phyloP scores from a whole-genome alignment of 2,797 vertebrate species.

The Lutjanus campechanus region DNA sequence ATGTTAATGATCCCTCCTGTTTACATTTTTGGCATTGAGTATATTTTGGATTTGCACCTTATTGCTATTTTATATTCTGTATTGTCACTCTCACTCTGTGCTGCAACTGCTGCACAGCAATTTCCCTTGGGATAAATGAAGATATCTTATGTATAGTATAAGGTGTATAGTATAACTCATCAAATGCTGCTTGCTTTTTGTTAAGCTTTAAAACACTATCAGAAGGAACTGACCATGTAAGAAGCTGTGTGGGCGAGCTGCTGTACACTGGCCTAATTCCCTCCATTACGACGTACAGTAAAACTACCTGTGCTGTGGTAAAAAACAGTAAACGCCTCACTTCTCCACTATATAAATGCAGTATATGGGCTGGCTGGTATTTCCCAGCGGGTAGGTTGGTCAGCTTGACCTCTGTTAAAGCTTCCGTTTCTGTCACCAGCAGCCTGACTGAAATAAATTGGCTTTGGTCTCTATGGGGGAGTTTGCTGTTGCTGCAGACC shows the following conservation, averaged over 20 bases:
- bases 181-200: not conserved
- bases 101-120: not conserved
- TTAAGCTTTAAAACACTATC: not conserved
- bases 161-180: not conserved
- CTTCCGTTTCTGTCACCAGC: slow-evolving; percentile 82
- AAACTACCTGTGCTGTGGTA: slow-evolving; percentile 60
- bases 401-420: slow-evolving; percentile 81
- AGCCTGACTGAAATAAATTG: slow-evolving; percentile 84
- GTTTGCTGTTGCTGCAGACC: slow-evolving; percentile 76
- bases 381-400: slow-evolving; percentile 77
- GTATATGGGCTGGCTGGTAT: slow-evolving; percentile 70
- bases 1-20: not conserved
- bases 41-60: not conserved
- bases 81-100: too few species aligned
- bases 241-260: slow-evolving; percentile 18
- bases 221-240: slow-evolving; percentile 1
- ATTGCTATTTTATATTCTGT: not conserved
- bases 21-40: too few species aligned
- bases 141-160: not conserved
- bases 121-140: not conserved
- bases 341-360: slow-evolving; percentile 67
- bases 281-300: slow-evolving; percentile 59
- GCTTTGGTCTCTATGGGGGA: slow-evolving; percentile 80
- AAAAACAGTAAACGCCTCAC: slow-evolving; percentile 52
- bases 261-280: slow-evolving; percentile 49